These are phyloP conservation scores for Cynoglossus semilaevis DNA, from an alignment of 2,113 vertebrate species.

Conservation along the genomic window DNA sequence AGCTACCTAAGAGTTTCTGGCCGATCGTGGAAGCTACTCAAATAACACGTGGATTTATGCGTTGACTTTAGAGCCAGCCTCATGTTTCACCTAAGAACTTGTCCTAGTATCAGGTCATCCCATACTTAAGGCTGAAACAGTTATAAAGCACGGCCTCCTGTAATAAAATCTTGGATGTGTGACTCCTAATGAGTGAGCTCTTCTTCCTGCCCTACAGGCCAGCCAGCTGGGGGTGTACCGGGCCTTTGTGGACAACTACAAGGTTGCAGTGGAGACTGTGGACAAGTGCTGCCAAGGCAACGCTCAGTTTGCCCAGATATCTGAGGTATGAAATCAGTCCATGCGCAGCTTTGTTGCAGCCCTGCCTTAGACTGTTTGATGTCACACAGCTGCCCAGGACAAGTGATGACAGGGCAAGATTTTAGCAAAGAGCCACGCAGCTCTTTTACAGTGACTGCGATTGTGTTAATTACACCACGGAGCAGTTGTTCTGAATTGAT, in stretches of 20 bases:
- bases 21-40: conserved; percentile 31
- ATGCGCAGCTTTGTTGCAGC: conserved; percentile 30
- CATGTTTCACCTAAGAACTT: conserved; percentile 2
- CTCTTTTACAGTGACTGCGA: conserved; percentile 20
- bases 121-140: neutral
- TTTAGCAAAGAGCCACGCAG: conserved; percentile 29
- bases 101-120: neutral
- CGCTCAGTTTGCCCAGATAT: conserved; percentile 96
- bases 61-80: conserved; percentile 5
- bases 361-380: conserved; percentile 38
- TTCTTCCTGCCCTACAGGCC: conserved; percentile 75
- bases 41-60: neutral
- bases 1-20: conserved; percentile 42
- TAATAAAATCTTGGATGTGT: neutral
- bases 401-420: conserved; percentile 54
- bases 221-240: conserved; percentile 97
- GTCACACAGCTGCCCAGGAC: conserved; percentile 38
- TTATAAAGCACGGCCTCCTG: no score
- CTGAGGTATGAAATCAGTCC: conserved; percentile 83
- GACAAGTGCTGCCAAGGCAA: conserved; percentile 99
- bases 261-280: conserved; percentile 93
- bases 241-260: conserved; percentile 99
- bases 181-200: conserved; percentile 9
- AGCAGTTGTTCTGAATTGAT: conserved; percentile 30
- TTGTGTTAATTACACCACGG: conserved; percentile 38